Evolutionary conservation across 2,888 invertebrate genomes (phyloP), one percentile per base, ranked within the genome.

Genomic region (Tipula confusa): DNA sequence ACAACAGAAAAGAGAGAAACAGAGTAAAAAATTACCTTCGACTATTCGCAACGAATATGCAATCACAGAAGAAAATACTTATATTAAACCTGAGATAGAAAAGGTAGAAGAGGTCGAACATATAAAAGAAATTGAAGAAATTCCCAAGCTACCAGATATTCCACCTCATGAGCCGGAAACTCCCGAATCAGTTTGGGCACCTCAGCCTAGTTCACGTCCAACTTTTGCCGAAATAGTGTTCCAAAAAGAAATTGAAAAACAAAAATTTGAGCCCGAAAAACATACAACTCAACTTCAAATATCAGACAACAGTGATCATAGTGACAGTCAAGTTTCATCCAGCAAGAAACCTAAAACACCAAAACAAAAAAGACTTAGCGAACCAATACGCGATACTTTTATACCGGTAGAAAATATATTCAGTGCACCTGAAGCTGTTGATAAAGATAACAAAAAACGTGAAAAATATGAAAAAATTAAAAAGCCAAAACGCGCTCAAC

Each of bases 111-210:
- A 3, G 0, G 2, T 43, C 5, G 43, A 36, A 36, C 36, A 83
- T 31, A 18, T 11, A 13, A 38, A 83, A 24, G 15, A 24, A 83
- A 29, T 83, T 4, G 13, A 28, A 28, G 43, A 84, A 81, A 7
- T 18, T 79, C 0, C 29, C 1, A 7, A 82, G 4, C 18, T 83
- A 81, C 13, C 43, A 24, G 0, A 13, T 13, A 80, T 83, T 31
- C 29, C 29, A 3, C 38, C 36, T 11, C 29, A 83, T 9, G 24
- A 4, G 9, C 18, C 79, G n/a, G 84, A 85, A 29, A 83, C 84
- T 1, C 84, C 84, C 29, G 85, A 85, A 85, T 85, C 84, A 83
- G 85, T 85, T 29, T 11, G 64, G 64, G 18, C 24, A 11, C 64
- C 24, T 18, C 64, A 64, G 3, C 5, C 64, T 9, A 64, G 64